Evolutionary conservation across 2,113 vertebrate species (phyloP).

Genomic region (Xyliphius kryptos): DNA sequence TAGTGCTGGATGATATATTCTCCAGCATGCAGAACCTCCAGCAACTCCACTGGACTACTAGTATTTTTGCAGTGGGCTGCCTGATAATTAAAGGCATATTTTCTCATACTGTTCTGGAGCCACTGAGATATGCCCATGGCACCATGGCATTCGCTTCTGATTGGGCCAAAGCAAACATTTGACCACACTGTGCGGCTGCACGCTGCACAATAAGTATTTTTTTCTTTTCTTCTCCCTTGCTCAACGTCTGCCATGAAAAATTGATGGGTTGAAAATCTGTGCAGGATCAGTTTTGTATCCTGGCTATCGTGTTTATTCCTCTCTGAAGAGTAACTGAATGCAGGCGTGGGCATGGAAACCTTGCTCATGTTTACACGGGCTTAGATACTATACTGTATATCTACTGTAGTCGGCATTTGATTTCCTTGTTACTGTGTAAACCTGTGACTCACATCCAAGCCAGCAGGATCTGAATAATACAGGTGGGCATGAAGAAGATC

Average conservation of each 20-base stretch:
- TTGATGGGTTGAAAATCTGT: slow-evolving; percentile 9
- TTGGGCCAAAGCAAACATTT: slow-evolving; percentile 30
- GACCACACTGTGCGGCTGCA: slow-evolving; percentile 5
- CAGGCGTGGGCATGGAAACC: background rate
- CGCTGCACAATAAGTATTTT: slow-evolving; percentile 19
- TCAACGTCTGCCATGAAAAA: slow-evolving; percentile 22
- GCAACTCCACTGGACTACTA: background rate
- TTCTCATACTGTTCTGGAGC: slow-evolving; percentile 15
- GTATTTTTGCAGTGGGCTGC: slow-evolving; percentile 4
- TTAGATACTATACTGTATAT: too few species aligned
- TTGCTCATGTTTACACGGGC: background rate
- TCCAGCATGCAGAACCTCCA: too few species aligned
- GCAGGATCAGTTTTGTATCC: slow-evolving; percentile 25
- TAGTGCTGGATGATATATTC: slow-evolving; percentile 2
- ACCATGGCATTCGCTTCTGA: background rate
- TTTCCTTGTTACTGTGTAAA: too few species aligned
- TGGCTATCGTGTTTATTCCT: too few species aligned
- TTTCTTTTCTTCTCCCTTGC: slow-evolving; percentile 7
- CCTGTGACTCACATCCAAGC: too few species aligned
- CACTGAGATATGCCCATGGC: slow-evolving; percentile 35
- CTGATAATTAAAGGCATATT: slow-evolving; percentile 29
- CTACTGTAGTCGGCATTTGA: too few species aligned
- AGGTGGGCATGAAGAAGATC: too few species aligned
- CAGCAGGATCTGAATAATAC: background rate
- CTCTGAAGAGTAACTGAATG: slow-evolving; percentile 8